Conservation (phyloP, 2,888 invertebrate species). For the Caenorhabditis angaria region DNA sequence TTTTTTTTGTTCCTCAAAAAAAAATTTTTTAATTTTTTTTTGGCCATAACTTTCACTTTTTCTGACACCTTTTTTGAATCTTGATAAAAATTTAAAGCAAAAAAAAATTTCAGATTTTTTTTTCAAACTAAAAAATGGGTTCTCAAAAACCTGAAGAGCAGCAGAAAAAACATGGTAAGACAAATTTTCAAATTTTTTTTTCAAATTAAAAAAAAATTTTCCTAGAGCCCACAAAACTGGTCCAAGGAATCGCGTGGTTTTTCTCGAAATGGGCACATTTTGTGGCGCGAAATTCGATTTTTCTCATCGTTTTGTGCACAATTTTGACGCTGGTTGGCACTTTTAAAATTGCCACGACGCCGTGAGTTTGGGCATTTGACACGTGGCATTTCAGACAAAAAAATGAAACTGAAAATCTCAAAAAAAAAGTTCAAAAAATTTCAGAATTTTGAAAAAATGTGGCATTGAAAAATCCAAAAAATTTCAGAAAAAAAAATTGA, state of each 20-base stretch:
- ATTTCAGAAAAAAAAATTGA: no score
- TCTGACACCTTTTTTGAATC: no score
- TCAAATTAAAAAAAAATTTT: not conserved
- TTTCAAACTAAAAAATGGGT: no score
- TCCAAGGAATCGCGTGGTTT: constrained; percentile 49
- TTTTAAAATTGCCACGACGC: constrained; percentile 57
- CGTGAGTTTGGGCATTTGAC: constrained; percentile 42
- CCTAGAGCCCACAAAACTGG: constrained; percentile 17
- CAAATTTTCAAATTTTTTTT: not conserved
- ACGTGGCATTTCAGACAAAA: no score
- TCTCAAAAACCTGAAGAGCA: not conserved
- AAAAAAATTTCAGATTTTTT: not conserved
- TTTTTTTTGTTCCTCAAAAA: no score
- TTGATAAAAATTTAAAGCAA: not conserved
- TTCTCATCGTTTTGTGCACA: constrained; percentile 59
- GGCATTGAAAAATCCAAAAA: no score
- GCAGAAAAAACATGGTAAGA: not conserved
- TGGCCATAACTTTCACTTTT: no score
- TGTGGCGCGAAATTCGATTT: constrained; percentile 57
- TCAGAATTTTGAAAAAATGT: no score
- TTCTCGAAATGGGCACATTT: constrained; percentile 60
- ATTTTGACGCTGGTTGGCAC: constrained; percentile 60
- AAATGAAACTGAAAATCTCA: no score
- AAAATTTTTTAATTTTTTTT: no score
- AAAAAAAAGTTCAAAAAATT: not conserved